These are phyloP conservation scores for Hydrolagus colliei DNA, from an alignment of 2,797 vertebrate species.

Conservation along the genomic window DNA sequence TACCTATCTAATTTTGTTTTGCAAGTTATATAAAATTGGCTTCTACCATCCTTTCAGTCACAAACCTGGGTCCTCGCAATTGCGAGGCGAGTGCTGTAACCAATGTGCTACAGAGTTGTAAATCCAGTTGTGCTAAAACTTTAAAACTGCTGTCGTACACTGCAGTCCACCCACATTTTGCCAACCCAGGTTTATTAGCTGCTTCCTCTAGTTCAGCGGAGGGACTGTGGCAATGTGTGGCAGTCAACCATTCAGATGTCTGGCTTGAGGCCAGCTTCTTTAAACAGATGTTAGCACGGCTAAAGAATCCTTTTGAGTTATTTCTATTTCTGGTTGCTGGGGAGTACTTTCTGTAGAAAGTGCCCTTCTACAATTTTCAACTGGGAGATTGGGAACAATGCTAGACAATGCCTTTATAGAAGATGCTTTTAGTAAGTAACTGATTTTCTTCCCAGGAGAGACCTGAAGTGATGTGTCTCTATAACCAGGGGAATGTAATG, in stretches of 20 bases:
- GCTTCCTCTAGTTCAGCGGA: not conserved
- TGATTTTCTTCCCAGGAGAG: not conserved
- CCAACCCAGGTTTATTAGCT: not conserved
- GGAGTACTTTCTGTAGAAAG: not conserved
- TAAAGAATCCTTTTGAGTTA: not conserved
- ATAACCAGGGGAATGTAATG: too few relatives aligned
- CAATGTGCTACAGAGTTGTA: too few relatives aligned
- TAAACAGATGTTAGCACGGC: not conserved
- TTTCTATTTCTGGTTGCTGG: not conserved
- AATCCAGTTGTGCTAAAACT: not conserved
- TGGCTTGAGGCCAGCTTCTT: not conserved
- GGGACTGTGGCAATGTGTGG: not conserved
- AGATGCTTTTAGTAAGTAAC: not conserved
- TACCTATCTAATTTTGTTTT: too few relatives aligned
- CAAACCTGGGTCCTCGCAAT: too few relatives aligned
- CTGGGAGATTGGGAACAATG: not conserved
- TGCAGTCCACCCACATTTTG: not conserved
- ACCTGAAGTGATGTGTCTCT: too few relatives aligned
- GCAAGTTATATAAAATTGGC: too few relatives aligned
- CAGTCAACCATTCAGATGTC: not conserved
- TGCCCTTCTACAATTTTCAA: not conserved
- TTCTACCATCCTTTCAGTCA: too few relatives aligned
- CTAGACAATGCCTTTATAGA: not conserved
- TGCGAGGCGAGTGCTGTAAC: too few relatives aligned
- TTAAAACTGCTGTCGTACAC: conserved; percentile 4